Evolutionary conservation across 2,113 vertebrate species (phyloP), one percentile per base, ranked within the genome.

Genomic region (Nanorana parkeri): DNA sequence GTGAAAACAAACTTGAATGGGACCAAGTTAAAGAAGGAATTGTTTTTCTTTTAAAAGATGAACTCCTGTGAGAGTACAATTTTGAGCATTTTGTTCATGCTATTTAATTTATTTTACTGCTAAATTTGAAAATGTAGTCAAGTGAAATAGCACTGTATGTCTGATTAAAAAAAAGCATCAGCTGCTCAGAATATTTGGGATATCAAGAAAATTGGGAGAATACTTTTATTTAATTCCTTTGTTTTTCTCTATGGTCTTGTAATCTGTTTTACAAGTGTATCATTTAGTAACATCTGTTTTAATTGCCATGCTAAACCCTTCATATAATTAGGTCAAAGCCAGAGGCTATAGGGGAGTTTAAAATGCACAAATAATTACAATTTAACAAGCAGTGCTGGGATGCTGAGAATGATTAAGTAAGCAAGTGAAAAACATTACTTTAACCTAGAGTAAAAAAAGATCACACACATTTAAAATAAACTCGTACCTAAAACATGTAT

Each of bases 31-130:
- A 23, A 55, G 63, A 67, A 32, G 75, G n/a, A 67, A 78, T 29
- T 78, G 6, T 17, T n/a, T 51, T 77, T 67, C 29, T 78, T 67
- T 67, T n/a, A 63, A 54, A 32, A 52, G 47, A 55, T 6, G 17
- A 19, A 23, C 28, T 24, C 78, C 60, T 64, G 79, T 73, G 68
- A 80, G 16, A 84, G 68, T 83, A 87, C 85, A 74, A 0, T 77
- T 66, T 78, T 78, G 41, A 55, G 76, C 28, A 77, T 17, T 78
- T 78, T 78, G 67, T 61, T 65, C 65, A 47, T 78, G 54, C 26
- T 67, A 19, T 63, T 3, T 77, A 77, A 77, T 77, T 61, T 61
- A 65, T 61, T 77, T 77, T 67, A 65, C 76, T 16, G 63, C 63
- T 78, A 78, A 65, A 78, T 55, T 66, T 78, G 23, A 78, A 78